phyloP scores from a whole-genome alignment of 2,113 vertebrate genomes.

The Chunga burmeisteri region DNA sequence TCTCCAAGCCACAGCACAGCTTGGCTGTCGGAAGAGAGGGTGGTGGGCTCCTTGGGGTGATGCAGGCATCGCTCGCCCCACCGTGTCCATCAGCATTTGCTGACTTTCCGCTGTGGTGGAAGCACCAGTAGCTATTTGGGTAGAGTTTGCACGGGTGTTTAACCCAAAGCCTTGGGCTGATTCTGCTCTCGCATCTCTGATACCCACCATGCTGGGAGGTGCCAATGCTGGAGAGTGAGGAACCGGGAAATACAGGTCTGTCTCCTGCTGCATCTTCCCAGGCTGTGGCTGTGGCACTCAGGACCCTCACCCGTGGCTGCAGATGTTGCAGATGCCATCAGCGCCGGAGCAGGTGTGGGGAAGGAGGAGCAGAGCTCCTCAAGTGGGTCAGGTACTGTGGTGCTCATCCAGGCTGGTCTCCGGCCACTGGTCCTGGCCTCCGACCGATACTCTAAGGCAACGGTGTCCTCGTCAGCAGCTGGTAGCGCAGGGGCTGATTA shows the following conservation, averaged over 20 bases:
- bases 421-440: neutral
- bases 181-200: neutral
- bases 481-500: neutral
- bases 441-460: neutral
- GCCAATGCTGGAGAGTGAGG: neutral
- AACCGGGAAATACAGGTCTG: rapidly evolving
- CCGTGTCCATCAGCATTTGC: rapidly evolving
- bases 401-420: neutral
- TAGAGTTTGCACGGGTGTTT: neutral
- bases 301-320: rapidly evolving
- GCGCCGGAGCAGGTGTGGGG: rapidly evolving
- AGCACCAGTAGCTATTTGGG: neutral
- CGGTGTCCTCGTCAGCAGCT: rapidly evolving
- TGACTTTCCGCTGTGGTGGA: neutral
- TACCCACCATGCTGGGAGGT: rapidly evolving
- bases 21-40: neutral
- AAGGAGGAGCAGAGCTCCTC: neutral
- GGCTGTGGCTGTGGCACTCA: rapidly evolving
- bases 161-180: neutral
- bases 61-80: rapidly evolving
- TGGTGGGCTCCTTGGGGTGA: neutral
- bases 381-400: rapidly evolving
- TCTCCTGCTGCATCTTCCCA: neutral
- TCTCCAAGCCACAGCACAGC: neutral
- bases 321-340: rapidly evolving